Base-by-base conservation (phyloP, 1,140 invertebrate species). In the Eumaeus atala region DNA sequence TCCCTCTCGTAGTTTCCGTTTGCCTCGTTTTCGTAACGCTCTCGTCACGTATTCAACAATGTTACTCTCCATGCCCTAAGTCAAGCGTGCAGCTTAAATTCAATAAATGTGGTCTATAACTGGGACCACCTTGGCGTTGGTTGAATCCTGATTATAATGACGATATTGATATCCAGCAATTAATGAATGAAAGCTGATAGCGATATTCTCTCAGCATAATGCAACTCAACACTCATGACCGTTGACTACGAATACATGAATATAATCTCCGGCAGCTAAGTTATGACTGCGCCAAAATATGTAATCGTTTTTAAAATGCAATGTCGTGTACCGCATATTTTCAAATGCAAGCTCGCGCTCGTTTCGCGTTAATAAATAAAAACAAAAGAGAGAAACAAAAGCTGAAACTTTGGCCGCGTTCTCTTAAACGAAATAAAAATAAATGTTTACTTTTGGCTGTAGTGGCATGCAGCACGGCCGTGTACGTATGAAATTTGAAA, bases 391-490 rank as follows among this genome's bases (percentile, higher is more conserved):
- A 21, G 36, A 59, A 59, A 59, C 52, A 59, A 59, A 54, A 50
- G 37, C 40, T 28, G 33, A 50, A 57, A 51, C 48, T 54, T 51
- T 54, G 51, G 51, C 57, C 33, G 48, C 48, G 51, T 59, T 54
- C 38, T 44, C 28, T 21, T 42, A 54, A 59, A 54, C 52, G 52
- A 44, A 59, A 59, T 59, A 54, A 59, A 53, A 59, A 59, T 54
- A 48, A 59, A 59, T 59, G 48, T 54, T 59, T 59, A 59, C 53
- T 54, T 54, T 52, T 53, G 58, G 34, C 51, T 53, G 21, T 44
- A 40, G 37, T 53, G 51, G 21, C 40, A 53, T 53, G 51, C 51
- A 44, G 40, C 9, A 16, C 16, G 40, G 40, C 40, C 40, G 40
- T 44, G 40, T 44, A 44, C 40, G 17, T 44, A 44, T 16, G 40